A percentile compares a stretch with the other conserved stretches of the same genome.
These are phyloP conservation scores for Brachionus rotundiformis DNA, from an alignment of 1,140 invertebrate genomes.

Conservation along the genomic window DNA sequence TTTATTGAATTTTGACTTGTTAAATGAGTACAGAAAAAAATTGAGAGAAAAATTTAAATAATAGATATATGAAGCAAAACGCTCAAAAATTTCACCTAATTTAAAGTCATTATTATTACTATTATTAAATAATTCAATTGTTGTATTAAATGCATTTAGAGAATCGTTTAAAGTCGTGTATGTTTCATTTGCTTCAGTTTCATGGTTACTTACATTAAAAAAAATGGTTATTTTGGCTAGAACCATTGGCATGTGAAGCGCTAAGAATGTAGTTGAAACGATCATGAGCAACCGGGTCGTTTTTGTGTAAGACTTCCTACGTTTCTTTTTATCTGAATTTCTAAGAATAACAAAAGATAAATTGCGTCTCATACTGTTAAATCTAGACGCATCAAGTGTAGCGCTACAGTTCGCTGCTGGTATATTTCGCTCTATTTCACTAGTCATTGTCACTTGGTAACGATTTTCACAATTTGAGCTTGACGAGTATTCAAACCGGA, in stretches of 20 bases:
- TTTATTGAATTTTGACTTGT: slow-evolving; percentile 41
- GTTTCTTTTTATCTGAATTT: slow-evolving; percentile 19
- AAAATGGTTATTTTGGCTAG: background rate
- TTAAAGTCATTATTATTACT: background rate
- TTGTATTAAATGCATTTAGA: background rate
- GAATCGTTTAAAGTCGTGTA: background rate
- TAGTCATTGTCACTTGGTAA: background rate
- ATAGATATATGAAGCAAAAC: slow-evolving; percentile 63
- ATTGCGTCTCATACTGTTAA: background rate
- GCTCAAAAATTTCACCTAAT: slow-evolving; percentile 8
- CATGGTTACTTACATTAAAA: background rate
- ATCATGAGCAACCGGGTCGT: slow-evolving; percentile 69
- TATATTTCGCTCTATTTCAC: background rate
- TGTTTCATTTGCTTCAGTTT: background rate
- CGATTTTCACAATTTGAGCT: background rate
- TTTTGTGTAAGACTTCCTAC: slow-evolving; percentile 18
- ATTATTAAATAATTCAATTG: background rate
- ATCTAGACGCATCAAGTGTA: background rate
- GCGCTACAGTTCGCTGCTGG: background rate
- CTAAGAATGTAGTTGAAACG: slow-evolving; percentile 77
- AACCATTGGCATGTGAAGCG: slow-evolving; percentile 54
- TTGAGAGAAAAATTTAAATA: slow-evolving; percentile 81
- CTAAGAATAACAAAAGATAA: background rate
- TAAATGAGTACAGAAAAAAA: slow-evolving; percentile 73
- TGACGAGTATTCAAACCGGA: background rate